A percentile compares a stretch with the other conserved stretches of the same genome.
These are phyloP conservation scores for Sphaeramia orbicularis DNA, from an alignment of 2,797 vertebrate species.

Conservation along the genomic window DNA sequence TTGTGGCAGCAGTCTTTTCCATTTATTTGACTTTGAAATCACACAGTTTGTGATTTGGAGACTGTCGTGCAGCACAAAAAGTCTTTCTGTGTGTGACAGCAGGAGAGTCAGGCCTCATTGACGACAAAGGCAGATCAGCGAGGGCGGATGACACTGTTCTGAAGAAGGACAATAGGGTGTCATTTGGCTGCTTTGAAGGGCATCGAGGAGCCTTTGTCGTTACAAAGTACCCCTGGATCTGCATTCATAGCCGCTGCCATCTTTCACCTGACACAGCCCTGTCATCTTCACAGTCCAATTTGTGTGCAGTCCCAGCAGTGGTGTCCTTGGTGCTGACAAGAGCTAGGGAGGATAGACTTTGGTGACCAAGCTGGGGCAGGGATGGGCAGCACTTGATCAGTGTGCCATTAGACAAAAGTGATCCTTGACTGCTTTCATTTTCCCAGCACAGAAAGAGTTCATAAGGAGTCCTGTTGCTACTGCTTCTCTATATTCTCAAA, in stretches of 20 bases:
- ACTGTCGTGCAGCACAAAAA: slow-evolving; percentile 8
- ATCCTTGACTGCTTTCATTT: slow-evolving; percentile 46
- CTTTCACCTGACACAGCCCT: slow-evolving; percentile 32
- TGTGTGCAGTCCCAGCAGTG: slow-evolving; percentile 36
- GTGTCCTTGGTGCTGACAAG: slow-evolving; percentile 25
- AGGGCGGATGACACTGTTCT: slow-evolving; percentile 6
- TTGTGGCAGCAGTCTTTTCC: too few relatives aligned
- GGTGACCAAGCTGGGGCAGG: slow-evolving; percentile 22
- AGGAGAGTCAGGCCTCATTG: slow-evolving; percentile 15
- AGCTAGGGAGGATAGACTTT: slow-evolving; percentile 45
- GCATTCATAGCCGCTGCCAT: slow-evolving; percentile 30
- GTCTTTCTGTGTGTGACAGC: slow-evolving; percentile 16
- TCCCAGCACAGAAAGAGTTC: slow-evolving; percentile 12
- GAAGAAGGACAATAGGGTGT: slow-evolving; percentile 36
- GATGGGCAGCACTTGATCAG: slow-evolving; percentile 42
- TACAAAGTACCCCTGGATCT: slow-evolving; percentile 27
- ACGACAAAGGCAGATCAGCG: slow-evolving; percentile 10
- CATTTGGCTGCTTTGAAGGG: slow-evolving; percentile 44
- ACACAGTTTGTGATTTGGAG: too few relatives aligned
- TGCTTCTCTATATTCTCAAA: slow-evolving; percentile 27
- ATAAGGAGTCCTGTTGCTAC: slow-evolving; percentile 14
- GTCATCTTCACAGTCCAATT: slow-evolving; percentile 26
- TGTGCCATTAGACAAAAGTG: slow-evolving; percentile 52
- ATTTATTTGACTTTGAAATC: too few relatives aligned
- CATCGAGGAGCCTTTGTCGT: slow-evolving; percentile 42